Conservation (phyloP, 1,140 invertebrate species). For the Macrocentrus cingulum region DNA sequence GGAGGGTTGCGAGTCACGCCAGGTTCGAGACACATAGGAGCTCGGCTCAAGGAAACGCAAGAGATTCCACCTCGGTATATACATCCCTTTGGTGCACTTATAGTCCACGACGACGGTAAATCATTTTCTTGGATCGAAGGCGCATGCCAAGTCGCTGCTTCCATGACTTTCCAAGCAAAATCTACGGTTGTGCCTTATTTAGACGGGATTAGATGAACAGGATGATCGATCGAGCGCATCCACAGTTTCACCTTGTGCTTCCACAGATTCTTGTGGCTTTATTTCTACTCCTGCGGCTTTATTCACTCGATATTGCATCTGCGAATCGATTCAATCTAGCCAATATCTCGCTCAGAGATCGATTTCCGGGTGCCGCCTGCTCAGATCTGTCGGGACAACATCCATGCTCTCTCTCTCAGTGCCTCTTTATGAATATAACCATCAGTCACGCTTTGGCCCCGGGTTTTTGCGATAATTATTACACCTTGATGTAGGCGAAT, state of each 20-base stretch:
- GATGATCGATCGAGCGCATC: constrained; percentile 22
- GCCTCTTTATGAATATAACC: no score
- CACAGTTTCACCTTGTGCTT: constrained; percentile 1
- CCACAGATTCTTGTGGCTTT: neutral
- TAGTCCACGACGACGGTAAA: constrained; percentile 17
- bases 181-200: constrained; percentile 18
- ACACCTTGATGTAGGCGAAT: no score
- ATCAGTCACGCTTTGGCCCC: no score
- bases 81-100: constrained; percentile 9
- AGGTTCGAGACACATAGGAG: neutral
- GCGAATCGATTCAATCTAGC: constrained; percentile 14
- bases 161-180: constrained; percentile 14
- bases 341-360: constrained; percentile 18
- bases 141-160: neutral
- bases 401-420: neutral
- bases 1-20: no score
- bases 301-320: constrained; percentile 17
- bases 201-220: constrained; percentile 16
- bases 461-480: no score
- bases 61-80: constrained; percentile 12
- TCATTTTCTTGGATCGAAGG: constrained; percentile 20
- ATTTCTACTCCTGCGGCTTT: neutral
- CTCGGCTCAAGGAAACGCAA: constrained; percentile 15
- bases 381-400: constrained; percentile 3
- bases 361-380: constrained; percentile 3